Conservation (phyloP, 2,888 invertebrate genomes). For the Eupithecia tripunctaria region DNA sequence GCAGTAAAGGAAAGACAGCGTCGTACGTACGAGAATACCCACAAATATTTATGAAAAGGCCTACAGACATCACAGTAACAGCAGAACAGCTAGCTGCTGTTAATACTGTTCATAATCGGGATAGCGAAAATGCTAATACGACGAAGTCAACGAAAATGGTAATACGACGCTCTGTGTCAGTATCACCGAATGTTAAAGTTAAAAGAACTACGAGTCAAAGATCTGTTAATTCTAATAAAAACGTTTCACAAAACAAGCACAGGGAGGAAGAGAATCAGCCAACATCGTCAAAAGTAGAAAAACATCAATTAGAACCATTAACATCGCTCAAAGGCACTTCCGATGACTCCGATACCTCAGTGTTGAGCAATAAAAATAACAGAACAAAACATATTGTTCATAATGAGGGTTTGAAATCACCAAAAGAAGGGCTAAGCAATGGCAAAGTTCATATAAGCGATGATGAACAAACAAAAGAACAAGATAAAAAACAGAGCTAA, state of each 20-base stretch:
- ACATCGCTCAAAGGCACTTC: background rate
- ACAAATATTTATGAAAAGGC: slow-evolving; percentile 73
- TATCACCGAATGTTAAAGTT: slow-evolving; percentile 35
- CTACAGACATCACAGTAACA: slow-evolving; percentile 50
- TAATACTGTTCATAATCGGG: slow-evolving; percentile 39
- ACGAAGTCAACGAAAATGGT: slow-evolving; percentile 24
- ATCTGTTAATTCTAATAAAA: slow-evolving; percentile 27
- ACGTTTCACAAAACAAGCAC: slow-evolving; percentile 20
- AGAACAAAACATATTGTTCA: background rate
- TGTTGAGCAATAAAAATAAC: background rate
- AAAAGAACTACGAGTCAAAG: slow-evolving; percentile 24
- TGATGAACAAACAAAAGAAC: background rate
- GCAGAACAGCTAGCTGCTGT: slow-evolving; percentile 35
- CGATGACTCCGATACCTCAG: background rate
- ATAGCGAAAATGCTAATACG: slow-evolving; percentile 34
- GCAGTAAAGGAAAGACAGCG: slow-evolving; percentile 60
- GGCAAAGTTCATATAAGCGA: slow-evolving; percentile 4
- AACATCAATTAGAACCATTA: background rate
- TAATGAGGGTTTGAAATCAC: background rate
- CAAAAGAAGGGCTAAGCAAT: background rate
- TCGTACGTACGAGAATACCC: slow-evolving; percentile 74
- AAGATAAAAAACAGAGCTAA: background rate
- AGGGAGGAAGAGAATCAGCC: slow-evolving; percentile 10
- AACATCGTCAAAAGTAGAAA: background rate
- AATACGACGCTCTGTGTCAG: slow-evolving; percentile 30